Base-by-base conservation (phyloP, 2,888 invertebrate genomes). In the Limnephilus lunatus region DNA sequence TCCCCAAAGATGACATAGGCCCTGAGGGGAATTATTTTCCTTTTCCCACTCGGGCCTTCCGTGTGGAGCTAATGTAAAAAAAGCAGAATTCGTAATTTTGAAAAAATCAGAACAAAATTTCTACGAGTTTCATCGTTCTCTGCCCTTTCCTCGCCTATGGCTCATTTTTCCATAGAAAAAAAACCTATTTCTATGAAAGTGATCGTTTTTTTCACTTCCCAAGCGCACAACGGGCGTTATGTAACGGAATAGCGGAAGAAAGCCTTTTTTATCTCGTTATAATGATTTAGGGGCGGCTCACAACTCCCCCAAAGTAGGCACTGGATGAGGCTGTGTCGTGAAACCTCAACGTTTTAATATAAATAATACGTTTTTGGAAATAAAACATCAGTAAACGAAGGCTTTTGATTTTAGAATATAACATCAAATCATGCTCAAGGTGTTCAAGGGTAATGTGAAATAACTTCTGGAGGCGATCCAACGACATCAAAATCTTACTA, bases 171-270 rank as follows among this genome's bases (percentile, higher is more conserved):
- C 68, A 68, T 68, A n/a, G 68, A 68, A 25, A 68, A 68, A 68
- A 68, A 68, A 25, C 68, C 25, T n/a, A 9, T 68, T 68, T 2
- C 68, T 68, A 68, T 68, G 68, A 68, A 68, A 68, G 25, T 68
- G 68, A 68, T 68, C 68, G 68, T n/a, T 86, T 86, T 86, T 86
- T 86, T 35, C 86, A 86, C 44, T 86, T 44, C 15, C 44, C 86
- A 30, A 30, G 35, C 86, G n/a, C 48, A 25, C 39, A 86, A 44
- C 44, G 39, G 44, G 86, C 86, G 48, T 86, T 86, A 48, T 86
- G 86, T 86, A 86, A 86, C 86, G 31, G 48, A 86, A 86, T 86
- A 86, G 9, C 86, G 86, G 86, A 86, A 86, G 86, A 39, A 30
- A 44, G 35, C 30, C 44, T 86, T 86, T 86, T 86, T 86, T 44